Evolutionary conservation across 2,113 vertebrate species (phyloP), one percentile per base, ranked within the genome.

Genomic region (Electrona antarctica): DNA sequence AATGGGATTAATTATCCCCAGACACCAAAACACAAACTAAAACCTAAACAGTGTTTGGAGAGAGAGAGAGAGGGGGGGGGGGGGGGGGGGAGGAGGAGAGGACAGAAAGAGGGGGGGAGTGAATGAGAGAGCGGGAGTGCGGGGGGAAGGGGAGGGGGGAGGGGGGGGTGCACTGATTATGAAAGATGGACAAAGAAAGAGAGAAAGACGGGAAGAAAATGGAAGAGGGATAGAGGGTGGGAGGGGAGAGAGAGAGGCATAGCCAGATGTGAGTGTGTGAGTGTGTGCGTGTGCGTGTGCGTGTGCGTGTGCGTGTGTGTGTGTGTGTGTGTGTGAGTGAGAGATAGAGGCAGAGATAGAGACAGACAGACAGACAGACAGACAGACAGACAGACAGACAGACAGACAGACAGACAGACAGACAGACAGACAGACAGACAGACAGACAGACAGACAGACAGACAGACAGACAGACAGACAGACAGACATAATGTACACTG

Each of bases 1-100:
- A 91, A 90, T 81, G 88, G 90, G 90, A 91, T 91, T 90, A 91
- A 91, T 91, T 90, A 89, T 67, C 82, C 90, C 90, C 12, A 79
- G 90, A 87, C 85, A 87, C 83, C 81, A 80, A 82, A 85, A 89
- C 87, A 88, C 85, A 71, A 78, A 80, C 83, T 88, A 86, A 90
- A 89, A 89, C 89, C 88, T 84, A 41, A 12, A 33, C 33, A 83
- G 76, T 78, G 80, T 74, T 87, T 47, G 66, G 65, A 78, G 57
- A 79, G 73, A 79, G 74, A n/a, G 77, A 83, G 77, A 29, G 50
- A 51, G 13, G 62, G 6, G 2, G 12, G 50, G 6, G 50, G 6
- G 50, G 6, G 50, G 6, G 50, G 6, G 8, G 6, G 50, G 12
- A 6, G 12, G 50, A 51, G 50, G 12, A 12, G 12, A 12, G 12